Conservation (phyloP, 2,113 vertebrate species). For the Oryzias javanicus region DNA sequence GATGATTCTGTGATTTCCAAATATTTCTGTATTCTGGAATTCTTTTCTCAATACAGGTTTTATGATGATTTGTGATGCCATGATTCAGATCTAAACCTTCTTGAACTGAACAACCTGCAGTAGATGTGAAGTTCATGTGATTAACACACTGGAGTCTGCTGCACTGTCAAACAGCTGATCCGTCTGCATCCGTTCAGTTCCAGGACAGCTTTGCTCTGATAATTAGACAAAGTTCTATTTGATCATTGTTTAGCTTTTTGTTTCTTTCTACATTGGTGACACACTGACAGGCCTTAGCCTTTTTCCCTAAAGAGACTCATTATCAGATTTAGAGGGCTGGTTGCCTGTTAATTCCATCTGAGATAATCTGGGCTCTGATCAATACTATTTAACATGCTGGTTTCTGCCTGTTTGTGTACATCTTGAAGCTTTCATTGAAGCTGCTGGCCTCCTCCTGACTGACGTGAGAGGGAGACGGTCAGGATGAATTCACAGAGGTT, state of each 20-base stretch:
- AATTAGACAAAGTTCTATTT: neutral
- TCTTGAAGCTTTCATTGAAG: neutral
- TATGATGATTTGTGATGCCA: too few species aligned
- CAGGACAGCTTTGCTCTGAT: neutral
- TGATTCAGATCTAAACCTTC: neutral
- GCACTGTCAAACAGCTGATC: neutral
- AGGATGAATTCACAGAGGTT: too few species aligned
- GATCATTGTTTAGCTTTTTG: conserved; percentile 1
- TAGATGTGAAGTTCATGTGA: conserved; percentile 7
- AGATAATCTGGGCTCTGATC: conserved; percentile 29
- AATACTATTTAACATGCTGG: conserved; percentile 4
- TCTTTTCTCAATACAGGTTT: too few species aligned
- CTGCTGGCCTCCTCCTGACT: neutral
- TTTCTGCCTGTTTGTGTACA: neutral
- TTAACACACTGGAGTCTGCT: conserved; percentile 15
- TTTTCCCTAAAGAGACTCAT: neutral
- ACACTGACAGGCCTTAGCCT: conserved; percentile 11
- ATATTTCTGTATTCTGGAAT: too few species aligned
- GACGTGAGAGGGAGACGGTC: neutral
- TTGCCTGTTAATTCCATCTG: conserved; percentile 20
- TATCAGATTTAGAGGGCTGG: conserved; percentile 27
- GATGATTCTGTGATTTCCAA: too few species aligned
- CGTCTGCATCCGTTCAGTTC: conserved; percentile 9
- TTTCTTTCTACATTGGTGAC: neutral
- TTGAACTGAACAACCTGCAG: neutral